Percentiles rank a stretch among this genome's conserved stretches.
Evolutionary conservation across 1,140 invertebrate genomes (phyloP).

Genomic region (Druon quercuslanigerum): DNA sequence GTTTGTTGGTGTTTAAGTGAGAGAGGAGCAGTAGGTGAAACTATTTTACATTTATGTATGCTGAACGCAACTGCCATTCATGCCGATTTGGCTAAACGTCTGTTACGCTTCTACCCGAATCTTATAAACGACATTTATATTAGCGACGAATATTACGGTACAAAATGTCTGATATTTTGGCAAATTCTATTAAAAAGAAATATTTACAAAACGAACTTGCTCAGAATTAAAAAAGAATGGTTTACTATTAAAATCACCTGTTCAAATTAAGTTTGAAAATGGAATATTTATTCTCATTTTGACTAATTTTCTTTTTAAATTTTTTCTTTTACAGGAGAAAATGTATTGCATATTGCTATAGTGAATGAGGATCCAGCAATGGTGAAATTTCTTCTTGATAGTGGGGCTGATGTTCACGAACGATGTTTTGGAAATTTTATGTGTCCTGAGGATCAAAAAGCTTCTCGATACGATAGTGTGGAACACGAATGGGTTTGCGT

Average conservation of each 20-base stretch:
- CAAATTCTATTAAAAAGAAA: background rate
- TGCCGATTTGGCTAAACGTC: constrained; percentile 93
- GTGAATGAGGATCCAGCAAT: constrained; percentile 98
- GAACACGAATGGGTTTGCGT: constrained; percentile 96
- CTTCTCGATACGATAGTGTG: constrained; percentile 87
- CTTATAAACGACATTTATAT: constrained; percentile 97
- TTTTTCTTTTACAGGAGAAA: constrained; percentile 81
- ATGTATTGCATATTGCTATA: constrained; percentile 96
- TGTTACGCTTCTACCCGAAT: constrained; percentile 94
- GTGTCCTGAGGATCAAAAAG: constrained; percentile 97
- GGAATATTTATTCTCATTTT: too few species aligned
- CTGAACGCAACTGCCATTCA: constrained; percentile 93
- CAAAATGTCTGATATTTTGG: constrained; percentile 28
- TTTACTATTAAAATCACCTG: too few species aligned
- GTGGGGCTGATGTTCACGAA: constrained; percentile 93
- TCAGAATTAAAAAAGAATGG: too few species aligned
- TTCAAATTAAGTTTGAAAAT: too few species aligned
- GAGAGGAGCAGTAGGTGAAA: constrained; percentile 96
- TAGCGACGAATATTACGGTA: constrained; percentile 97
- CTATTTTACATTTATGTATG: constrained; percentile 94
- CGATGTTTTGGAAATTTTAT: constrained; percentile 97
- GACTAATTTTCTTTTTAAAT: background rate
- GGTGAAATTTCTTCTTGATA: constrained; percentile 96
- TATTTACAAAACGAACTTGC: too few species aligned
- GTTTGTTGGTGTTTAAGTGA: constrained; percentile 96